Conservation (phyloP, 1,140 invertebrate species). For the Brachionus rubens region DNA sequence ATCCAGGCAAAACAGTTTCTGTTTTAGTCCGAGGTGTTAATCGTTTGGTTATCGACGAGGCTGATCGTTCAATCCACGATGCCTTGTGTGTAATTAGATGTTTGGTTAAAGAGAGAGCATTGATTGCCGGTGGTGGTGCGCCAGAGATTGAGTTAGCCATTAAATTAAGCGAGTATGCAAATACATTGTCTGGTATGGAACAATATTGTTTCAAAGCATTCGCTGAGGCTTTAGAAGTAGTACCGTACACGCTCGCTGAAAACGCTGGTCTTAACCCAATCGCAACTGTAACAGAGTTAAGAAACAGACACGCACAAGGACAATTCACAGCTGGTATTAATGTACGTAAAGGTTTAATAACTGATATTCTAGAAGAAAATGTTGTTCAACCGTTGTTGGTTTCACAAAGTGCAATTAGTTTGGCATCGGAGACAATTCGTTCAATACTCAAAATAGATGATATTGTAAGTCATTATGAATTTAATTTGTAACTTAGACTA, state of each 20-base stretch:
- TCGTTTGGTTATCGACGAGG: conserved; percentile 89
- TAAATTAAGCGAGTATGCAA: conserved; percentile 75
- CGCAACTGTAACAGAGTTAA: conserved; percentile 89
- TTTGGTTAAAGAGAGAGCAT: conserved; percentile 81
- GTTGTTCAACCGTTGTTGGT: conserved; percentile 95
- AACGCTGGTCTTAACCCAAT: conserved; percentile 98
- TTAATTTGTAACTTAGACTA: neutral
- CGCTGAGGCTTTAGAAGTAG: conserved; percentile 90
- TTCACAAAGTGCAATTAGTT: conserved; percentile 82
- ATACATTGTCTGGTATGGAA: conserved; percentile 81
- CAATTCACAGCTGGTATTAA: conserved; percentile 86
- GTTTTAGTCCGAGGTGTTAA: conserved; percentile 93
- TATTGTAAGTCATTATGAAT: conserved; percentile 64
- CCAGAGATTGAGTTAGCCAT: conserved; percentile 91
- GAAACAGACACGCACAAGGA: conserved; percentile 83
- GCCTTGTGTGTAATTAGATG: conserved; percentile 96
- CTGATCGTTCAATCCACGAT: conserved; percentile 89
- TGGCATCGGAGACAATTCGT: conserved; percentile 92
- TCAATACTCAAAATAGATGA: conserved; percentile 99
- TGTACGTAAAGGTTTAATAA: conserved; percentile 70
- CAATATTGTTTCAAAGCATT: conserved; percentile 89
- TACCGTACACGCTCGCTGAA: conserved; percentile 96
- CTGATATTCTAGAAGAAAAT: conserved; percentile 67
- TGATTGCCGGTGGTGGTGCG: conserved; percentile 92
- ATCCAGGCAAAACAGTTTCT: conserved; percentile 83